Conservation (phyloP, 2,888 invertebrate species). For the Hypercompe scribonia region DNA sequence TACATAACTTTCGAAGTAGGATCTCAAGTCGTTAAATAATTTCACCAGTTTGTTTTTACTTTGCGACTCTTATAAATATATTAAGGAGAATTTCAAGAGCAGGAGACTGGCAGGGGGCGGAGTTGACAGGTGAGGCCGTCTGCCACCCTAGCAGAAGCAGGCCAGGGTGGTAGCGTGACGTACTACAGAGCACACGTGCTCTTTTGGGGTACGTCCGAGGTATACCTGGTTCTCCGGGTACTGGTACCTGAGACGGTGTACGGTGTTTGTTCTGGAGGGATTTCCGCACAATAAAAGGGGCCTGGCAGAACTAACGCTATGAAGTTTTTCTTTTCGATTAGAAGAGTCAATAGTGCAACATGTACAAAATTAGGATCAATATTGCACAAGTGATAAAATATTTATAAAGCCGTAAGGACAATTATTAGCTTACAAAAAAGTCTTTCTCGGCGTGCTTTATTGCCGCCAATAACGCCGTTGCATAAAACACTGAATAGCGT, state of each 20-base stretch:
- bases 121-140: too few species aligned
- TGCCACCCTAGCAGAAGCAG: too few species aligned
- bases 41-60: not conserved
- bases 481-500: too few species aligned
- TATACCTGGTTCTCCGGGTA: too few species aligned
- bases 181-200: too few species aligned
- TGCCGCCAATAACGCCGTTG: not conserved
- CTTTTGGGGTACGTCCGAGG: too few species aligned
- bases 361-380: not conserved
- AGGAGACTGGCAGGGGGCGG: not conserved
- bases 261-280: too few species aligned
- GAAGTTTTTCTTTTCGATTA: not conserved
- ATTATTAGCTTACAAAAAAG: not conserved
- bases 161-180: too few species aligned
- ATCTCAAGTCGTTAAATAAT: not conserved
- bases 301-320: not conserved
- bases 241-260: too few species aligned
- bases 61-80: not conserved
- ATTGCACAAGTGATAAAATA: not conserved
- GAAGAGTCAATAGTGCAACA: not conserved
- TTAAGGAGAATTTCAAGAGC: not conserved
- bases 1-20: not conserved
- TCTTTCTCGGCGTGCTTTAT: not conserved
- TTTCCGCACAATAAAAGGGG: too few species aligned
- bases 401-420: not conserved